Percentiles rank a stretch among this genome's conserved stretches.
phyloP scores from a whole-genome alignment of 1,140 invertebrate genomes.

The Monochamus saltuarius region DNA sequence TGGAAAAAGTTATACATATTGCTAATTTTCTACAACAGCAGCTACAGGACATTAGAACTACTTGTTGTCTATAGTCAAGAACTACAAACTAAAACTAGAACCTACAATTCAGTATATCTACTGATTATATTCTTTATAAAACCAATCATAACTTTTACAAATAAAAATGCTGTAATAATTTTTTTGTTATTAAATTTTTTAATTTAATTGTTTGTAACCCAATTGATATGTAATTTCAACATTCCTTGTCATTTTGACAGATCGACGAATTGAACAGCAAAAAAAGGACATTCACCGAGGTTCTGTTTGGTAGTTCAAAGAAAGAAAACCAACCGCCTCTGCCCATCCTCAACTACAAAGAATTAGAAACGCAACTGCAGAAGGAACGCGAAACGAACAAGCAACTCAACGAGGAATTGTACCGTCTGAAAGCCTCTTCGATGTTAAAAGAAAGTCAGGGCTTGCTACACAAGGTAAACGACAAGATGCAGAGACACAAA shows the following conservation, averaged over 20 bases:
- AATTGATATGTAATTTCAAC: constrained; percentile 18
- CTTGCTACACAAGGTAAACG: constrained; percentile 19
- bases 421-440: constrained; percentile 47
- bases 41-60: too few relatives aligned
- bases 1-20: too few relatives aligned
- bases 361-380: constrained; percentile 46
- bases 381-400: constrained; percentile 45
- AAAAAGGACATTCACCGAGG: constrained; percentile 65
- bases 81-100: too few relatives aligned
- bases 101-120: too few relatives aligned
- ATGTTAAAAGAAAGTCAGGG: constrained; percentile 12
- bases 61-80: too few relatives aligned
- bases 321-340: constrained; percentile 56
- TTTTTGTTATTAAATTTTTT: too few relatives aligned
- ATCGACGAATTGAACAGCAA: constrained; percentile 62
- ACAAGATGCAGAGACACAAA: constrained; percentile 32
- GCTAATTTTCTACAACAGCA: too few relatives aligned
- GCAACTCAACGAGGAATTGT: constrained; percentile 52
- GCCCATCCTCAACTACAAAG: constrained; percentile 46
- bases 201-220: constrained; percentile 14
- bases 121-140: too few relatives aligned
- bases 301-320: constrained; percentile 63
- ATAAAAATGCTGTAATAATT: too few relatives aligned
- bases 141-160: too few relatives aligned
- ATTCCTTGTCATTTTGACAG: constrained; percentile 34